Base-by-base conservation (phyloP, 2,888 invertebrate species). In the Caenorhabditis sp. region DNA sequence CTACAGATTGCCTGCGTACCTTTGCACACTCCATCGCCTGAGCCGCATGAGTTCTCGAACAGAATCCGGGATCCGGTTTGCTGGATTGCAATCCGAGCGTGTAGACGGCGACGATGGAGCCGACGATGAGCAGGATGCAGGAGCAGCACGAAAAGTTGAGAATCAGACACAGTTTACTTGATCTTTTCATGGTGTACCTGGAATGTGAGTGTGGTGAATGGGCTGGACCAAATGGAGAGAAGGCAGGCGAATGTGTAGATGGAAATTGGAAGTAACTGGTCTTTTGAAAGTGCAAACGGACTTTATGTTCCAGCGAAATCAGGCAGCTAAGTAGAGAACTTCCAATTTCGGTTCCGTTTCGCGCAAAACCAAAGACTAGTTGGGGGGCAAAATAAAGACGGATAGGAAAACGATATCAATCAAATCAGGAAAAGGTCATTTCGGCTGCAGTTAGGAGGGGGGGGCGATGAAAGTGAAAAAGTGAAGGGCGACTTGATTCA, bases 11-110 rank as follows among this genome's bases (percentile, higher is more conserved):
- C 1, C 9, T 2, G 6, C 20, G 30, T n/a, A 72, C 71, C 52
- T 66, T 65, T 6, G 65, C 73, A 37, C 73, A 73, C 20, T 58
- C 65, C 58, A 73, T 59, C 8, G 73, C 73, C 26, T 46, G 37
- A 0, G 73, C 45, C 3, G 73, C 73, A 32, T 73, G 65, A 17
- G 26, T 45, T 20, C 73, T 35, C 3, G 65, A 66, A 24, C 73
- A 73, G 30, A 59, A 65, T 22, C 73, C 73, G 7, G 73, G 73
- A 59, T 73, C 73, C 1, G 59, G 52, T 45, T 61, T 73, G 20
- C 20, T 59, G 9, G 65, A 22, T 37, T 73, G 56, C 13, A 59
- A 7, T 13, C 65, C 59, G 15, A 66, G 66, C 43, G 53, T 65
- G 59, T 66, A 73, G 39, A 73, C 46, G 4, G 73, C 52, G 2